Evolutionary conservation across 2,797 vertebrate species (phyloP).

Genomic region (Sebastes variabilis): DNA sequence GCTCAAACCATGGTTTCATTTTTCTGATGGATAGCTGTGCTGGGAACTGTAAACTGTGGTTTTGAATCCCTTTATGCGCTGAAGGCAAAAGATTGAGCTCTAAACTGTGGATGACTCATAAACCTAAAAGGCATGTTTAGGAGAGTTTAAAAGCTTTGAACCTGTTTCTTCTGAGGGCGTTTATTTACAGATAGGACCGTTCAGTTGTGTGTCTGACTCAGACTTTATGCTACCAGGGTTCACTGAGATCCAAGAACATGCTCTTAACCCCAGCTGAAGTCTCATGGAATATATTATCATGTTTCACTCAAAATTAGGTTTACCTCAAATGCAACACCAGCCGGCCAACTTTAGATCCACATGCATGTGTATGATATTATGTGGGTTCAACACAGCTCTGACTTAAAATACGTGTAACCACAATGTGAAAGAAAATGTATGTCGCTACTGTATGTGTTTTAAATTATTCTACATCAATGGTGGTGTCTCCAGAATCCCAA

Average conservation of each 20-base stretch:
- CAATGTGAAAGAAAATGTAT: constrained; percentile 42
- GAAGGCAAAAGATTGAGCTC: constrained; percentile 49
- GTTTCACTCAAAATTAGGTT: constrained; percentile 70
- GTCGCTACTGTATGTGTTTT: constrained; percentile 66
- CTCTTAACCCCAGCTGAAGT: constrained; percentile 55
- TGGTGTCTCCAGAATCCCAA: constrained; percentile 13
- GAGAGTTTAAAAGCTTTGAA: constrained; percentile 14
- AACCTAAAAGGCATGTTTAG: constrained; percentile 46
- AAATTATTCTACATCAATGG: constrained; percentile 43
- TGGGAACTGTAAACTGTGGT: constrained; percentile 54
- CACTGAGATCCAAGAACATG: constrained; percentile 56
- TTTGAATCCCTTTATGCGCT: constrained; percentile 40
- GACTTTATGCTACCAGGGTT: constrained; percentile 30
- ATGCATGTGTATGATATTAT: constrained; percentile 74
- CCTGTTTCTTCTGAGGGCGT: constrained; percentile 28
- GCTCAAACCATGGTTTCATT: constrained; percentile 37
- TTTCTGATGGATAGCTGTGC: constrained; percentile 49
- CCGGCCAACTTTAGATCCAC: constrained; percentile 56
- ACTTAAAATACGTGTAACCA: constrained; percentile 59
- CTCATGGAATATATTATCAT: constrained; percentile 72
- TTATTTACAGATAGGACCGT: constrained; percentile 44
- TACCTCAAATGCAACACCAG: constrained; percentile 65
- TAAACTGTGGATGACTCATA: constrained; percentile 46
- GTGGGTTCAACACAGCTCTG: constrained; percentile 55
- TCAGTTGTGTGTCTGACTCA: constrained; percentile 41